Evolutionary conservation across 2,797 vertebrate genomes (phyloP).

Genomic region (Chelidonichthys spinosus): DNA sequence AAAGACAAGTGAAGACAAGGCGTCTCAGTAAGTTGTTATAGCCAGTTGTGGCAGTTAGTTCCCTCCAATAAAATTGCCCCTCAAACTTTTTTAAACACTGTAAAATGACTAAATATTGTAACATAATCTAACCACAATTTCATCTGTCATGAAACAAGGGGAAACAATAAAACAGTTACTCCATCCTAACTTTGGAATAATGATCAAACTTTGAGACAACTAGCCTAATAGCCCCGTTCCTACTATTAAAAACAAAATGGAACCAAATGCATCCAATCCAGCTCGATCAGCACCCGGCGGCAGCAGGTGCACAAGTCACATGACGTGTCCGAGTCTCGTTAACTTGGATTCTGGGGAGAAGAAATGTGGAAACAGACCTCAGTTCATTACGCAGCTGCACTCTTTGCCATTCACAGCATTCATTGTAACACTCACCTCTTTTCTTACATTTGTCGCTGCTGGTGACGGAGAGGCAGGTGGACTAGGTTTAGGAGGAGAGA

Average conservation of each 20-base stretch:
- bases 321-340: background rate
- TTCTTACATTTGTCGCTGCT: constrained; percentile 56
- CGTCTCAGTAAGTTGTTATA: constrained; percentile 13
- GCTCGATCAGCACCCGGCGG: constrained; percentile 27
- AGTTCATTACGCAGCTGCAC: background rate
- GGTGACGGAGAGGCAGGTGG: constrained; percentile 39
- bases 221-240: constrained; percentile 6
- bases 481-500: constrained; percentile 50
- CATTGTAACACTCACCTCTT: constrained; percentile 68
- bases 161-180: background rate
- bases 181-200: constrained; percentile 45
- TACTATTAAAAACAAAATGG: background rate
- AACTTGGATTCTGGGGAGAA: constrained; percentile 63
- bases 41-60: constrained; percentile 36
- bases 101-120: constrained; percentile 26
- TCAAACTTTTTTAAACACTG: constrained; percentile 30
- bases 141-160: constrained; percentile 1
- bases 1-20: constrained; percentile 7
- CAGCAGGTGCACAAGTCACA: constrained; percentile 18
- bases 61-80: constrained; percentile 6
- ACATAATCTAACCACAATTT: constrained; percentile 4
- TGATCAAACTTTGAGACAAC: constrained; percentile 17
- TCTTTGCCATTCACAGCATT: too few relatives aligned
- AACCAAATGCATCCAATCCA: constrained; percentile 23
- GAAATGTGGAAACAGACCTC: background rate